A percentile compares a stretch with the other conserved stretches of the same genome.
Evolutionary conservation across 2,113 vertebrate genomes (phyloP).

Genomic region (western clawed frog (Xenopus tropicalis)): DNA sequence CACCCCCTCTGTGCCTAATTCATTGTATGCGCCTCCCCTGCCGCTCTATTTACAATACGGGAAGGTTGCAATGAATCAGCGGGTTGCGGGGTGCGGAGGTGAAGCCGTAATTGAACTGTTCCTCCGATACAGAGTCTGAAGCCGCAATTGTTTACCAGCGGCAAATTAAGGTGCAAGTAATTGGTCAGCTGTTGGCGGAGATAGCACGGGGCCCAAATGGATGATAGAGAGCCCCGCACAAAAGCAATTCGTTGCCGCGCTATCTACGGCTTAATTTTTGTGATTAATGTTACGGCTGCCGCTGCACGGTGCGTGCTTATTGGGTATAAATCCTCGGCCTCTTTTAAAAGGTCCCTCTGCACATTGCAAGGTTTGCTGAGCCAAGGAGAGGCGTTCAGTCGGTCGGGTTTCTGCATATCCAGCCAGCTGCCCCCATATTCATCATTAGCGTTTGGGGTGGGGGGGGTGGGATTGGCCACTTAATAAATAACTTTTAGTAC

Average conservation of each 20-base stretch:
- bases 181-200: constrained; percentile 33
- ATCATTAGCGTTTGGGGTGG: too few relatives aligned
- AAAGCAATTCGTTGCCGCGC: constrained; percentile 7
- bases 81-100: constrained; percentile 21
- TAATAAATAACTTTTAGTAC: too few relatives aligned
- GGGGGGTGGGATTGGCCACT: too few relatives aligned
- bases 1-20: background rate
- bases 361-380: background rate
- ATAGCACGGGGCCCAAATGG: constrained; percentile 25
- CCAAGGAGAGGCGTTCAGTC: too few relatives aligned
- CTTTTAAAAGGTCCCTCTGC: background rate
- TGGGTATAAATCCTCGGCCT: constrained; percentile 14
- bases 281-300: constrained; percentile 22
- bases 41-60: background rate
- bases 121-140: constrained; percentile 30
- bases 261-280: constrained; percentile 28
- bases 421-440: too few relatives aligned
- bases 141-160: constrained; percentile 26
- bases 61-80: constrained; percentile 14
- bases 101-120: constrained; percentile 31
- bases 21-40: constrained; percentile 1
- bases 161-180: constrained; percentile 4
- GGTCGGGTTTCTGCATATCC: too few relatives aligned
- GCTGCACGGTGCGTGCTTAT: background rate
- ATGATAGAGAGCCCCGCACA: constrained; percentile 23